These are phyloP conservation scores for Zosterops japonicus DNA, from an alignment of 2,113 vertebrate genomes.

Conservation along the genomic window DNA sequence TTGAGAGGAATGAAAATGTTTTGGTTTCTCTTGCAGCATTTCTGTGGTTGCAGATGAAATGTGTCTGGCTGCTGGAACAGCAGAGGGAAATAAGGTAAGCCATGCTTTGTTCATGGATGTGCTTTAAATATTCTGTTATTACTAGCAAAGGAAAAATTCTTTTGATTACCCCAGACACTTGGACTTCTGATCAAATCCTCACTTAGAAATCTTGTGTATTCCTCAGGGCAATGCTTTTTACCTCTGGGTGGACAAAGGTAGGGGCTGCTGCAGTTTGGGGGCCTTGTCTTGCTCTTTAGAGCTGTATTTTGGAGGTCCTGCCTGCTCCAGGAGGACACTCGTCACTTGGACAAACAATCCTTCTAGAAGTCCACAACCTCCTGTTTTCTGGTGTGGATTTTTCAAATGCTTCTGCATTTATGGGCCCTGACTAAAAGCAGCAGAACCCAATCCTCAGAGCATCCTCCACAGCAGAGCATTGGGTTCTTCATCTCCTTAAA, in stretches of 20 bases:
- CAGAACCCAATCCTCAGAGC: neutral
- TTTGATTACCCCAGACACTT: neutral
- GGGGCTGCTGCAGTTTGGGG: neutral
- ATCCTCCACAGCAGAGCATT: neutral
- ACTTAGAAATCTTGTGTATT: neutral
- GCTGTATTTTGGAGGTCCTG: neutral
- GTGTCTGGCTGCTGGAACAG: neutral
- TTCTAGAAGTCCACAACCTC: neutral
- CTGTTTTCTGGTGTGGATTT: neutral
- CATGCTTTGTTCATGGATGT: neutral
- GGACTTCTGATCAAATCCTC: neutral
- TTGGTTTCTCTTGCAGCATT: slow-evolving; percentile 21
- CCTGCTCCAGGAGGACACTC: neutral
- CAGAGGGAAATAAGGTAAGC: neutral
- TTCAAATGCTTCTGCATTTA: neutral
- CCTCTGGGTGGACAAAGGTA: neutral
- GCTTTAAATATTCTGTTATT: neutral
- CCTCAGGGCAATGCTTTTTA: neutral
- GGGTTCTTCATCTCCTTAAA: neutral
- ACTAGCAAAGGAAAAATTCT: neutral
- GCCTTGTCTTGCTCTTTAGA: neutral
- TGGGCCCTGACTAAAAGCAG: neutral
- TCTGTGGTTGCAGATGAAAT: neutral
- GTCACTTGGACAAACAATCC: neutral
- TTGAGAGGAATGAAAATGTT: neutral